Conservation (phyloP, 2,888 invertebrate species). For the Sinentomon sp. region DNA sequence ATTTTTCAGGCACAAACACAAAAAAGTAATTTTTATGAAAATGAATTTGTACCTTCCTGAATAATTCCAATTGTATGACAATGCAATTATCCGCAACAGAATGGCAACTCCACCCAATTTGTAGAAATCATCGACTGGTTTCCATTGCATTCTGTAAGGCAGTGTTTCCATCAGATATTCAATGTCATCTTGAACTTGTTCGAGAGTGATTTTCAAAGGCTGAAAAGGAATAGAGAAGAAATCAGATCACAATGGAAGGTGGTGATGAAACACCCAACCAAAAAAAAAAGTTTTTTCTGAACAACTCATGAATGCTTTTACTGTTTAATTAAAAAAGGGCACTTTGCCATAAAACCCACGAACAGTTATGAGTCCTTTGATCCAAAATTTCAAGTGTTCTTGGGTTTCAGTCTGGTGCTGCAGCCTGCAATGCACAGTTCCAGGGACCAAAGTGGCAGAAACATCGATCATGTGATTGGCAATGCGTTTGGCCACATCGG, state of each 20-base stretch:
- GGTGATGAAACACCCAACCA: too few relatives aligned
- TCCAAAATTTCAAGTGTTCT: too few relatives aligned
- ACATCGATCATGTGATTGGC: too few relatives aligned
- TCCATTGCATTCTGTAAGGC: slow-evolving; percentile 51
- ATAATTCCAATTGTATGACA: slow-evolving; percentile 75
- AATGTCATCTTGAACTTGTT: slow-evolving; percentile 62
- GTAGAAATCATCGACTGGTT: slow-evolving; percentile 61
- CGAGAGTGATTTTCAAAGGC: slow-evolving; percentile 31
- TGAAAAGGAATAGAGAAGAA: not conserved
- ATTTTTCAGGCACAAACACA: slow-evolving; percentile 1
- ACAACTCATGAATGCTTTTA: too few relatives aligned
- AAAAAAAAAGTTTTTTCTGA: too few relatives aligned
- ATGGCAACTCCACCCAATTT: slow-evolving; percentile 42
- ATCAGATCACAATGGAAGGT: not conserved
- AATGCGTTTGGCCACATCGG: too few relatives aligned
- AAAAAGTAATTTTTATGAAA: slow-evolving; percentile 1
- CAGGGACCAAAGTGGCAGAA: too few relatives aligned
- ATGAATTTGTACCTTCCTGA: slow-evolving; percentile 30
- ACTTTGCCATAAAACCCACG: too few relatives aligned
- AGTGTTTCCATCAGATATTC: slow-evolving; percentile 46
- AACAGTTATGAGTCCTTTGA: too few relatives aligned
- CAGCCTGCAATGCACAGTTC: too few relatives aligned
- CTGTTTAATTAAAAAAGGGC: too few relatives aligned
- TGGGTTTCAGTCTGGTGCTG: too few relatives aligned
- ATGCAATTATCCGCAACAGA: slow-evolving; percentile 57